Percentiles rank a stretch among this genome's conserved stretches.
Evolutionary conservation across 2,113 vertebrate genomes (phyloP).

Genomic region (Scopus umbretta): DNA sequence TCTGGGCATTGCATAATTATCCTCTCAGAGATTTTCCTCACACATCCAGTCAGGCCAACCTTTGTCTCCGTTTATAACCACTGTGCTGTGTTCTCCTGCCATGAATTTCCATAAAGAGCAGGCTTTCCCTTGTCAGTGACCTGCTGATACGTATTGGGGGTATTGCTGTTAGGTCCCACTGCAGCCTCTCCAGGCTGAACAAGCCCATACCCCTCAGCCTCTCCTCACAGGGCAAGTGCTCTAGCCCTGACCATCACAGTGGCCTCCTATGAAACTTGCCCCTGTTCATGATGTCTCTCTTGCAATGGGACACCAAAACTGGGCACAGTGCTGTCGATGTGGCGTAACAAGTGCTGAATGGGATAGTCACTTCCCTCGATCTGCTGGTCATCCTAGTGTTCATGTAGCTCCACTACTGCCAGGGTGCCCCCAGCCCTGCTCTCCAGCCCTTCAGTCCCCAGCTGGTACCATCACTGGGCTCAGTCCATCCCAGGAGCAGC

Average conservation of each 20-base stretch:
- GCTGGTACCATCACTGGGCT: background rate
- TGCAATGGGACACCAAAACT: background rate
- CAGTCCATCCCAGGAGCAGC: background rate
- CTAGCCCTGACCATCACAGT: background rate
- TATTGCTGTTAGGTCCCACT: background rate
- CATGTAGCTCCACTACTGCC: background rate
- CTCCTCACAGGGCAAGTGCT: background rate
- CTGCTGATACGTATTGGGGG: background rate
- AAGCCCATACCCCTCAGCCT: background rate
- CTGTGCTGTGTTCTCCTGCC: background rate
- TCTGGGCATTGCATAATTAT: background rate
- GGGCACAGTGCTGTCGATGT: rapidly evolving
- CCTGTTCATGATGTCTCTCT: background rate
- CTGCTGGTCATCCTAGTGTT: background rate
- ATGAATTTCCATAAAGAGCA: background rate
- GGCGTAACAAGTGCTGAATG: background rate
- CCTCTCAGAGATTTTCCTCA: background rate
- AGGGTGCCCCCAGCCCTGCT: background rate
- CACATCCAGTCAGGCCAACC: background rate
- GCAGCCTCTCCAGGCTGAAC: background rate
- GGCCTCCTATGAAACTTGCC: background rate
- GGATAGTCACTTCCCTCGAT: background rate
- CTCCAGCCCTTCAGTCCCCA: background rate
- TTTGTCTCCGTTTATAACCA: background rate
- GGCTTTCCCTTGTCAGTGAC: background rate